Base-by-base conservation (phyloP, 1,140 invertebrate species). In the Mycetomoellerius zeteki region DNA sequence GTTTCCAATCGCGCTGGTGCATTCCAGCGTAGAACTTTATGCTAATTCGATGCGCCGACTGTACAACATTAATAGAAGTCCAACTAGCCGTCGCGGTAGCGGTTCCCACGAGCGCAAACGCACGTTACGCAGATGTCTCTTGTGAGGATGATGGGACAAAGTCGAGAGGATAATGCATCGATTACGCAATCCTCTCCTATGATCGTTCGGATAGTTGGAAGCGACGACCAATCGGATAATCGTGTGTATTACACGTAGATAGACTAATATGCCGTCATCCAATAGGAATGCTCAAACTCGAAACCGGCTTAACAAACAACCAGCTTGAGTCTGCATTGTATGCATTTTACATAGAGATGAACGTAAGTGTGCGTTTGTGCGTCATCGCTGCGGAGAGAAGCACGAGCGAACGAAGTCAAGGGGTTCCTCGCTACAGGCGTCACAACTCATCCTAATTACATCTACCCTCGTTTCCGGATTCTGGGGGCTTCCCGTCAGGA, bases 371-470 rank as follows among this genome's bases (percentile, higher is more conserved):
- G 43, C 62, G 62, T 69, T 78, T 64, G 33, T 76, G 43, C 37
- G 72, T 37, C 64, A 30, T 3, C 50, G 72, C n/a, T 47, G 56
- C 47, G 58, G 16, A 27, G 64, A 89, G 78, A 65, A 60, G 50
- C 84, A 47, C 47, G 73, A 81, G 73, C 85, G 37, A 89, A 87
- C 89, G 77, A 90, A 91, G 85, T 81, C 78, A 84, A 89, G 89
- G 89, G 89, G 89, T 86, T 90, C 65, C 81, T 87, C 75, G 88
- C 88, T 88, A 78, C 69, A 72, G 80, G 88, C 89, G 87, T 93
- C 90, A 90, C 93, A 93, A 93, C 90, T 93, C 93, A 94, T 94
- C 92, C 93, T 94, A 94, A 94, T 94, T 93, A 93, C 92, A 93
- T 93, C 91, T 92, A 93, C 91, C 91, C 91, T 93, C 92, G 89